Base-by-base conservation (phyloP, 2,888 invertebrate genomes). In the Tachina grossa region DNA sequence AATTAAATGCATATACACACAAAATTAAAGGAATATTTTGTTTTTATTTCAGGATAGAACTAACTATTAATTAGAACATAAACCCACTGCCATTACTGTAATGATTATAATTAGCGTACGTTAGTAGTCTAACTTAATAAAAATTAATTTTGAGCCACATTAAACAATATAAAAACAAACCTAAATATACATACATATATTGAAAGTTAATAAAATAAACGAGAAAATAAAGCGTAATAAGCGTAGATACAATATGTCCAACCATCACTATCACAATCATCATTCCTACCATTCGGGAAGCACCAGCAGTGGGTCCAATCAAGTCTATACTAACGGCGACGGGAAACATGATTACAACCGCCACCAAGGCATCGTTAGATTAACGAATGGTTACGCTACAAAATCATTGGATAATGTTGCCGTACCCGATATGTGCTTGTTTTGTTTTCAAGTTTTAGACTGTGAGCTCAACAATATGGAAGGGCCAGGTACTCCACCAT, bases 371-470 rank as follows among this genome's bases (percentile, higher is more conserved):
- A 76, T 85, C 39, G 85, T 85, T 61, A 79, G 85, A 19, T 51
- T 85, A 68, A 85, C 83, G 87, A 94, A 94, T 89, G 93, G 93
- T 4, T 91, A 92, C 59, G 88, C 87, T 14, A 86, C 90, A 45
- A 90, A 91, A 74, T 90, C 89, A 0, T 57, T 90, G 72, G 91
- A 91, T 11, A 91, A 88, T 92, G 96, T 98, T 89, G 97, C 97
- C 89, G 95, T 96, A 93, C 96, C 97, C 87, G 98, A 99, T 93
- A 99, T 99, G 99, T 98, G 98, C 93, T 97, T 97, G 94, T 99
- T 97, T 94, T 99, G 99, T 95, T 99, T 99, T 94, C 99, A 99
- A 94, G 98, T 99, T 90, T 95, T 99, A 88, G 97, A 98, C 93
- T 96, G 96, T 93, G 97, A 98, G 94, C 95, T 99, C 91, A 96